These are phyloP conservation scores for Reinhardtius hippoglossoides DNA, from an alignment of 2,113 vertebrate genomes.

Conservation along the genomic window DNA sequence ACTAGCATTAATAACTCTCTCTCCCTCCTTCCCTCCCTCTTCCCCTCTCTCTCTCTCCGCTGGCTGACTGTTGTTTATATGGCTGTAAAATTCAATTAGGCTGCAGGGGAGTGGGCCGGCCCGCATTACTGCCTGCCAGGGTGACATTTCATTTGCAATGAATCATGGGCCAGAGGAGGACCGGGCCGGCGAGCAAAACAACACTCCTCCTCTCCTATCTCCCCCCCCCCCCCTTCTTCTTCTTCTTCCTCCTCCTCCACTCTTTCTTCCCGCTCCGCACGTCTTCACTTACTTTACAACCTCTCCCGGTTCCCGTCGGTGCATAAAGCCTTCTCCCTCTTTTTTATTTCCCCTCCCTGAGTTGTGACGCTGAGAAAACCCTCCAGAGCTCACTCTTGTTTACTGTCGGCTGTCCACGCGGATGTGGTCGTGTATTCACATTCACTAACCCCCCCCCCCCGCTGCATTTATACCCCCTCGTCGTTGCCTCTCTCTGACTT, in stretches of 20 bases:
- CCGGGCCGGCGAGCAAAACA: constrained; percentile 47
- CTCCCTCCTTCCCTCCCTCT: constrained; percentile 7
- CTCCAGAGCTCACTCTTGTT: constrained; percentile 27
- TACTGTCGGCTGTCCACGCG: constrained; percentile 23
- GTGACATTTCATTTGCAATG: constrained; percentile 86
- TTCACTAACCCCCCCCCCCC: neutral
- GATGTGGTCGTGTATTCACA: constrained; percentile 13
- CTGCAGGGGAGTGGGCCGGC: constrained; percentile 70
- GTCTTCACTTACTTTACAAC: constrained; percentile 36
- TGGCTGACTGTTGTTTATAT: constrained; percentile 80
- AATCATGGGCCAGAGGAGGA: constrained; percentile 79
- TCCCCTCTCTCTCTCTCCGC: constrained; percentile 28
- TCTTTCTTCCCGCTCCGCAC: neutral
- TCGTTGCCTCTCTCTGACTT: neutral
- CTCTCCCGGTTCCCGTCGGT: neutral
- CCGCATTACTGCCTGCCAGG: constrained; percentile 80
- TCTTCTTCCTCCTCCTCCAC: constrained; percentile 20
- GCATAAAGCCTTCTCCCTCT: constrained; percentile 25
- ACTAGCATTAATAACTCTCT: constrained; percentile 74
- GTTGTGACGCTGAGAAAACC: constrained; percentile 2
- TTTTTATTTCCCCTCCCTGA: constrained; percentile 14
- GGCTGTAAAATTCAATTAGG: constrained; percentile 83
- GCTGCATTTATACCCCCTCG: neutral
- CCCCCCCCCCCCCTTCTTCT: neutral
- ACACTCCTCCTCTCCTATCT: constrained; percentile 53